Conservation (phyloP, 2,113 vertebrate genomes). For the Furnarius figulus region DNA sequence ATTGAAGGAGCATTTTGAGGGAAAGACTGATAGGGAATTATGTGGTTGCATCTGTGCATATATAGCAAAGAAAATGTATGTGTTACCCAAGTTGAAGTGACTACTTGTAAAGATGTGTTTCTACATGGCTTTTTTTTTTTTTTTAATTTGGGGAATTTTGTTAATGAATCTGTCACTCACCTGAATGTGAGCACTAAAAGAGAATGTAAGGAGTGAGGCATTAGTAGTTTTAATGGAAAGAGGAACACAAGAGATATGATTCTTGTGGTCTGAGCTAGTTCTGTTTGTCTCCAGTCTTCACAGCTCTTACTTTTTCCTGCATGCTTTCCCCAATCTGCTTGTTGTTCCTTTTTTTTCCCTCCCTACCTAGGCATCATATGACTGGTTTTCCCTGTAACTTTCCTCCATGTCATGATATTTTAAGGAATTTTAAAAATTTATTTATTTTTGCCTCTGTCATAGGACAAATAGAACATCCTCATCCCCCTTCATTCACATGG, state of each 20-base stretch:
- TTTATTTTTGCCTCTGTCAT: not conserved
- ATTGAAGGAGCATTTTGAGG: not conserved
- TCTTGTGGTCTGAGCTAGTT: not conserved
- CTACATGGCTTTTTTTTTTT: not conserved
- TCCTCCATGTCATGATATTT: not conserved
- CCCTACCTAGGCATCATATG: not conserved
- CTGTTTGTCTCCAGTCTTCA: not conserved
- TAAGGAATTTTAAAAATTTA: not conserved
- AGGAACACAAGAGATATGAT: rapidly evolving
- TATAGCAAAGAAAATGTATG: not conserved
- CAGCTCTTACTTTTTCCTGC: not conserved
- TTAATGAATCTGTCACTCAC: not conserved
- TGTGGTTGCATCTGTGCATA: not conserved
- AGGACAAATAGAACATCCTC: not conserved
- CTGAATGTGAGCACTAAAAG: not conserved
- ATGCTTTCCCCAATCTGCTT: not conserved
- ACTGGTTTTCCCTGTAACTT: not conserved
- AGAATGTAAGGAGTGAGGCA: not conserved
- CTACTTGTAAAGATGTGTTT: not conserved
- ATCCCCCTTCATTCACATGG: not conserved
- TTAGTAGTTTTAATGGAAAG: not conserved
- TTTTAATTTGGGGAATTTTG: not conserved
- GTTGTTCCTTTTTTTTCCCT: not conserved
- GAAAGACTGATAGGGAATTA: not conserved
- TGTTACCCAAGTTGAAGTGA: not conserved